A percentile compares a stretch with the other conserved stretches of the same genome.
These are phyloP conservation scores for Lysandra bellargus DNA, from an alignment of 2,888 invertebrate genomes.

Conservation along the genomic window DNA sequence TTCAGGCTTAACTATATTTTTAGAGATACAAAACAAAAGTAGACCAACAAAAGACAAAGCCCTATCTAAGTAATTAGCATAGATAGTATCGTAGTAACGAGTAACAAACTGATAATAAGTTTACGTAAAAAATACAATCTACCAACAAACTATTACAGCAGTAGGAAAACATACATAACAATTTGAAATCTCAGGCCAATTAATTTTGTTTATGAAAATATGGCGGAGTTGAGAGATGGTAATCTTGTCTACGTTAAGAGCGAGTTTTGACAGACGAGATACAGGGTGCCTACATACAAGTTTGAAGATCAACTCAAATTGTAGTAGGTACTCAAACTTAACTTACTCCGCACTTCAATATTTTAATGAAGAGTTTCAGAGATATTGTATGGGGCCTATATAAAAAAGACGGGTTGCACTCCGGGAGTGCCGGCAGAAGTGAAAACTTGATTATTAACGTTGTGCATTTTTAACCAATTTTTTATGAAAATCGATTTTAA, in stretches of 20 bases:
- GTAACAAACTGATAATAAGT: neutral
- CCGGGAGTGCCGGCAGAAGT: no score
- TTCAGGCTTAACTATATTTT: neutral
- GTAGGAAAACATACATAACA: conserved; percentile 36
- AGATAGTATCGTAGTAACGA: conserved; percentile 3
- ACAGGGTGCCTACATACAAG: neutral
- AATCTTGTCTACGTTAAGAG: neutral
- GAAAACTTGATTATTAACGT: no score
- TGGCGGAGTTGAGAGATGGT: neutral
- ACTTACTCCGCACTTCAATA: no score
- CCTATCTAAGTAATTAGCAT: neutral
- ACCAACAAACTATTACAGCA: neutral
- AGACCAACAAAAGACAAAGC: neutral
- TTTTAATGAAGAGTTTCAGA: no score
- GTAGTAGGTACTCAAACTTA: neutral
- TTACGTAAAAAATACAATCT: neutral
- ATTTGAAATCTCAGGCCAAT: conserved; percentile 49
- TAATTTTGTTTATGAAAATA: conserved; percentile 42
- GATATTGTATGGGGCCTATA: no score
- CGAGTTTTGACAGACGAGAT: neutral
- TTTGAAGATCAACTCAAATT: neutral
- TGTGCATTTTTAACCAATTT: no score
- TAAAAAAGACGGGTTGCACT: no score
- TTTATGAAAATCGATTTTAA: no score
- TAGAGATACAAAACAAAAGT: neutral